Evolutionary conservation across 1,140 invertebrate genomes (phyloP), one percentile per base, ranked within the genome.

Genomic region (Chionoecetes opilio): DNA sequence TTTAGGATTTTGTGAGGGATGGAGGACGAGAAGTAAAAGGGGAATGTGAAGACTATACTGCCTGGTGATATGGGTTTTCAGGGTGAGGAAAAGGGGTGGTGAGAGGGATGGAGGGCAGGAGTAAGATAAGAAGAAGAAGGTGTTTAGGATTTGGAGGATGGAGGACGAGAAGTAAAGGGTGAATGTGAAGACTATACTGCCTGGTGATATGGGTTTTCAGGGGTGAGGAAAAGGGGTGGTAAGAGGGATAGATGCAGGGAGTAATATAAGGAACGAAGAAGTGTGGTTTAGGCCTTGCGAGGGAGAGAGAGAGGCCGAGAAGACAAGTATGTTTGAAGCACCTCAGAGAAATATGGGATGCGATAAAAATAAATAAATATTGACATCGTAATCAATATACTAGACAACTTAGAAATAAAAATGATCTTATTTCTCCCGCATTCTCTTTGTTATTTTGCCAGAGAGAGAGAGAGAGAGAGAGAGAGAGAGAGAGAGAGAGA

Each of bases 401-500:
- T n/a, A n/a, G n/a, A n/a, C n/a, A n/a, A n/a, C n/a, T n/a, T n/a
- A n/a, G n/a, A n/a, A n/a, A n/a, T n/a, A n/a, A n/a, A n/a, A n/a
- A n/a, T n/a, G n/a, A n/a, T n/a, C n/a, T n/a, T n/a, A n/a, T n/a
- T n/a, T n/a, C n/a, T n/a, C n/a, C n/a, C n/a, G n/a, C n/a, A n/a
- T n/a, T n/a, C n/a, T n/a, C n/a, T n/a, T n/a, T n/a, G n/a, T n/a
- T n/a, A 86, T 17, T n/a, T n/a, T n/a, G n/a, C 32, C 31, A 92
- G 90, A 92, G 0, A 97, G 97, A 17, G 98, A 98, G 1, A 98
- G 98, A 85, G 98, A 97, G 96, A 98, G 97, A 93, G 98, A 98
- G 63, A 98, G 98, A 38, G 98, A 96, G 0, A 90, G 88, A 31
- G 32, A 17, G 11, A 46, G 5, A 53, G 37, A 90, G 46, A n/a